Evolutionary conservation across 2,888 invertebrate species (phyloP), one percentile per base, ranked within the genome.

Genomic region (Volucella inflata): DNA sequence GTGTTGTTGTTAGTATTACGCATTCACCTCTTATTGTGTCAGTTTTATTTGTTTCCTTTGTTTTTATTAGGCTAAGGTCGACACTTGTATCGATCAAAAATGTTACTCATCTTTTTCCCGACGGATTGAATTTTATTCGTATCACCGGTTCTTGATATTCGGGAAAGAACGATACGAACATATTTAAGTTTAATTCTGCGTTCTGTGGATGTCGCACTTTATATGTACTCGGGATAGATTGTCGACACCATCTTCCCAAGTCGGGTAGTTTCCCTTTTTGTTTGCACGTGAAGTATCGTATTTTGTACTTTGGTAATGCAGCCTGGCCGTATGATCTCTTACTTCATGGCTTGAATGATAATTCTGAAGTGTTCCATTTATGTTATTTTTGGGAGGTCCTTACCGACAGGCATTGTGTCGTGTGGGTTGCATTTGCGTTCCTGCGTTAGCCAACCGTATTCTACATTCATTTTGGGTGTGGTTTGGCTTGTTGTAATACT

Each of bases 121-220:
- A 42, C 14, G 60, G 42, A 6, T 17, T 60, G n/a, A 55, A 55
- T 55, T 55, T 30, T n/a, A 55, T 30, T 36, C 55, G 55, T 38
- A 55, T 30, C 55, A 38, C 55, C 4, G 55, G 55, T 55, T 36
- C 55, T 30, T 55, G 30, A 55, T 36, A 55, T 30, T 55, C 55
- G 36, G 55, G 55, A 42, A 40, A 60, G 60, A 60, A 60, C n/a
- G 60, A 60, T 60, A 60, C 42, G 40, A 14, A 16, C 9, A 60
- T 14, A 3, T 60, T 38, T 16, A 60, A 16, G 6, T 60, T 42
- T 42, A 42, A 3, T 60, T 42, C 17, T 60, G 40, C 2, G 42
- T 42, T 60, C 16, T 16, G 42, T 42, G 60, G n/a, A 9, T 4
- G 42, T 16, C 16, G 60, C 16, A 2, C 59, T 40, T 59, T 4